Base-by-base conservation (phyloP, 2,113 vertebrate species). In the Leucosticte australis region DNA sequence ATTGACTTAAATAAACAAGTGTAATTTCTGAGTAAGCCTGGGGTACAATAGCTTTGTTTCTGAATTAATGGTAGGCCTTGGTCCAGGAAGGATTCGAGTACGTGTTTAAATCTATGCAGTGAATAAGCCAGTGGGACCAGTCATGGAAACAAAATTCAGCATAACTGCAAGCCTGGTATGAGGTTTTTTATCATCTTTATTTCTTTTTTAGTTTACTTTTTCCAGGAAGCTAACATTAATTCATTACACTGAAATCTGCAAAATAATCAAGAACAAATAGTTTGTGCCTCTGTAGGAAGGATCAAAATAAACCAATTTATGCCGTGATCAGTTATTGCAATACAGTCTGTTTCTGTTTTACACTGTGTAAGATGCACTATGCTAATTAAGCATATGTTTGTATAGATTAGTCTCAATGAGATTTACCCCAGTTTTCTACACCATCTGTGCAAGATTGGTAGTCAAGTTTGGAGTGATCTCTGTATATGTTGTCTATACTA, bases 331-430 rank as follows among this genome's bases (percentile, higher is more conserved):
- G 94, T 95, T 96, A 96, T 94, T 94, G 82, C 96, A 96, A 94
- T 96, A 92, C 94, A 95, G 94, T 93, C 94, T 95, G 89, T 89
- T 95, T 95, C 97, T 96, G 87, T 92, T 96, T 94, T 96, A 95
- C 83, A 44, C 70, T 88, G 85, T 95, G 94, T 90, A 88, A 97
- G 87, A 94, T 89, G 91, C 90, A 95, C 91, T 94, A 88, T 97
- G 91, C 94, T 96, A 96, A 97, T 97, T 97, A 97, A 97, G 92
- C 95, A 95, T 93, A 86, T 96, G 97, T 94, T 97, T 95, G 74
- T 95, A 79, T 94, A 94, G 95, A 96, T 97, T 95, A 95, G 90
- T n/a, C 92, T 95, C 93, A 96, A 78, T 39, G 71, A 96, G 95
- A 97, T 94, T 96, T 78, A 91, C 79, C 64, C 69, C 95, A 91